Percentiles rank a stretch among this genome's conserved stretches.
Conservation (phyloP, 1,140 invertebrate species). For the Drosophila teissieri region DNA sequence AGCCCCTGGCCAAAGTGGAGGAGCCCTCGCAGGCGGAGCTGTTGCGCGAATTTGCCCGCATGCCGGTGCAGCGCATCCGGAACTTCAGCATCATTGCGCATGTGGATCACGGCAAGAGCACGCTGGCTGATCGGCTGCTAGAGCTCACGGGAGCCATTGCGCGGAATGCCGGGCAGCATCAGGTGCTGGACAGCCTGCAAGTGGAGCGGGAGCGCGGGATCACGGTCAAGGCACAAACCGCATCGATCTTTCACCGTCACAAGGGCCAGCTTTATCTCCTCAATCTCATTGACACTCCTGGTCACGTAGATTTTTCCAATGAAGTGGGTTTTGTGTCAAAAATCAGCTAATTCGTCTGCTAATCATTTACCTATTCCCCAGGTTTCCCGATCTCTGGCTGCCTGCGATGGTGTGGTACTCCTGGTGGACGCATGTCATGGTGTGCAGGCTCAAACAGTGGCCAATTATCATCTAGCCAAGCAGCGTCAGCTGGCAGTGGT, state of each 20-base stretch:
- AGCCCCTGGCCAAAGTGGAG: not conserved
- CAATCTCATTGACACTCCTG: constrained; percentile 99
- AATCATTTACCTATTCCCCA: constrained; percentile 38
- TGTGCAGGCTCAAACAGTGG: constrained; percentile 98
- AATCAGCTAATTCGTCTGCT: not conserved
- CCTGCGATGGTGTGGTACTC: constrained; percentile 97
- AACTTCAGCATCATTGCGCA: constrained; percentile 99
- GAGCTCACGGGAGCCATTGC: constrained; percentile 95
- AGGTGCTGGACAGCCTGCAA: constrained; percentile 86
- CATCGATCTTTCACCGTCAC: constrained; percentile 92
- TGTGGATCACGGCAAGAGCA: constrained; percentile 99
- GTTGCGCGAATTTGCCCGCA: constrained; percentile 56
- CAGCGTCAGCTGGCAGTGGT: constrained; percentile 92
- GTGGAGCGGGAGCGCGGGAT: constrained; percentile 98
- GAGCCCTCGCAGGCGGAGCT: constrained; percentile 37
- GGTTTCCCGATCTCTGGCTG: constrained; percentile 93
- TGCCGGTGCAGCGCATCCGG: constrained; percentile 90
- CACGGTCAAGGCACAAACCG: constrained; percentile 99
- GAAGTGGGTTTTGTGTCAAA: constrained; percentile 88
- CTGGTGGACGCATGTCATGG: constrained; percentile 98
- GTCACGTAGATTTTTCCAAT: constrained; percentile 99
- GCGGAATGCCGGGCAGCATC: constrained; percentile 88
- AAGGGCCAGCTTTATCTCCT: constrained; percentile 91
- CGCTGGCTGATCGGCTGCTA: constrained; percentile 95
- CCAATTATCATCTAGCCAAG: constrained; percentile 97